phyloP scores from a whole-genome alignment of 2,888 invertebrate species.

The Calameuta filiformis region DNA sequence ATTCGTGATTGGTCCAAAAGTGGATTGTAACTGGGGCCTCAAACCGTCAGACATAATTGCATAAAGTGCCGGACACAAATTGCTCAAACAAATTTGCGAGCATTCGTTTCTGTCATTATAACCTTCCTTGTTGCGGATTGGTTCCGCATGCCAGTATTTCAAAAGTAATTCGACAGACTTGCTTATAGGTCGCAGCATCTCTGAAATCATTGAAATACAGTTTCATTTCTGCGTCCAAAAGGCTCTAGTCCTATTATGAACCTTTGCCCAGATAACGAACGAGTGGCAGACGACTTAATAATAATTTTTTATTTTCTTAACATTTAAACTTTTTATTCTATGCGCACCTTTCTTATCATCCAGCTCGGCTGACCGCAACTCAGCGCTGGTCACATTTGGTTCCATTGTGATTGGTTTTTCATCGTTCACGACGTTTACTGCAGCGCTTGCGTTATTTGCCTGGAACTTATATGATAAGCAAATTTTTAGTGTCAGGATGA shows the following conservation, averaged over 20 bases:
- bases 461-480: background rate
- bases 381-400: constrained; percentile 47
- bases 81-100: constrained; percentile 79
- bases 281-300: background rate
- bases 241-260: background rate
- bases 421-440: constrained; percentile 32
- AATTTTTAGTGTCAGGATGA: background rate
- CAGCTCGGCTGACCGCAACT: constrained; percentile 69
- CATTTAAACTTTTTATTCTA: background rate
- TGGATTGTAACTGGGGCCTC: constrained; percentile 82
- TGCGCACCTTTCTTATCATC: constrained; percentile 72
- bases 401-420: constrained; percentile 38
- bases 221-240: background rate
- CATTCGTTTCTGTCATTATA: constrained; percentile 73
- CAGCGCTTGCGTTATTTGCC: constrained; percentile 32
- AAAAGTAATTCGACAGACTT: constrained; percentile 81
- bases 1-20: constrained; percentile 87
- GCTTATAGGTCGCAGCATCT: constrained; percentile 78
- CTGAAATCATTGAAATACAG: constrained; percentile 63
- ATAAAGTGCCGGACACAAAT: constrained; percentile 86
- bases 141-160: constrained; percentile 74
- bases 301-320: constrained; percentile 7
- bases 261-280: background rate
- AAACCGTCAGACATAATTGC: constrained; percentile 87
- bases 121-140: constrained; percentile 68